Base-by-base conservation (phyloP, 30 jellyfish, hydroid and myxozoan genomes). In the Haliclystus octoradiatus region DNA sequence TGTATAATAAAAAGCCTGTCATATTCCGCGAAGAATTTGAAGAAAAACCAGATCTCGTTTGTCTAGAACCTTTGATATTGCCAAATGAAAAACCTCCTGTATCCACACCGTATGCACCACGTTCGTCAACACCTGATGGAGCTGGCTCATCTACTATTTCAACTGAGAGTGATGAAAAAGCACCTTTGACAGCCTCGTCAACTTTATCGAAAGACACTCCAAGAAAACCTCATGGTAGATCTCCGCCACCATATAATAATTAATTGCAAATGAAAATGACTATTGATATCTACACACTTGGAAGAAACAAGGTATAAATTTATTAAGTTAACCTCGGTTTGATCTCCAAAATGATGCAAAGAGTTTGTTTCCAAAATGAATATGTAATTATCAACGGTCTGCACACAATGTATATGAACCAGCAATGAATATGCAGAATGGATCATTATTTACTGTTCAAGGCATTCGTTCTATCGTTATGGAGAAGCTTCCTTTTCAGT, bases 71-170 rank as follows among this genome's bases (percentile, higher is more conserved):
- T 14, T 47, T 79, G 73, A 69, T 80, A 22, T 62, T 88, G 49
- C 97, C 97, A 34, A 80, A 88, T 67, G 97, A 88, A 70, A 88
- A 74, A 40, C 84, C 81, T 5, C 97, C 97, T 0, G 51, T 72
- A 22, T 63, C 79, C 19, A 49, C 49, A 31, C 15, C 83, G 24
- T 88, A 80, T 57, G 93, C 70, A 46, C 97, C 97, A 46, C 90
- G 94, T 22, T 61, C 87, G 2, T 81, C 85, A 1, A 77, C 96
- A 3, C 93, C 96, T 3, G 97, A 88, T 5, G 88, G 92, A 0
- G 68, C 85, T 24, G 93, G 77, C 28, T 86, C 96, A 2, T 79
- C 96, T n/a, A 70, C 88, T 9, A 83, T 34, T 28, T 79, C 97
- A 24, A 79, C 94, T 13, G 97, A 81, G 27, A 73, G 74, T 13